Base-by-base conservation (phyloP, 1,140 invertebrate genomes). In the Drosophila sechellia region DNA sequence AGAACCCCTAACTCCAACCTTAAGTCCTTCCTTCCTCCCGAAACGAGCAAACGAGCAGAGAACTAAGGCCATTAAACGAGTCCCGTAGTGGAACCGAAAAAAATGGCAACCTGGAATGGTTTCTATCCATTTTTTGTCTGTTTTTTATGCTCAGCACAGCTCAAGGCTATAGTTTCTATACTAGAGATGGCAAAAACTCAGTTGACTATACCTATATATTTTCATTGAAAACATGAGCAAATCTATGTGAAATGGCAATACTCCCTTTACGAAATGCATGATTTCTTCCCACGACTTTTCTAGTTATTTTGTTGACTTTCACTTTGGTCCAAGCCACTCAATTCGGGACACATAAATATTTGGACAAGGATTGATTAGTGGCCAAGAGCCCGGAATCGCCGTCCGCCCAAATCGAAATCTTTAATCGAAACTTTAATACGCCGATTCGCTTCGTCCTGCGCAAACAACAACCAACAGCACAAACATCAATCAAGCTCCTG, bases 381-480 rank as follows among this genome's bases (percentile, higher is more conserved):
- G 64, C 64, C 42, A 49, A 85, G 58, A 85, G 65, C 73, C 66
- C 83, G 79, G 79, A 87, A 89, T 87, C 72, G 75, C 65, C 72
- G 61, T 61, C 75, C 66, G 65, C 61, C 58, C 66, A 69, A 83
- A 72, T 70, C 68, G 50, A 70, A 70, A 70, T 70, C 79, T 87
- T 86, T 86, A 89, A 89, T 89, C 84, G 83, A 77, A 83, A 83
- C 86, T 83, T 87, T 81, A 87, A 87, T 78, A 59, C 50, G 54
- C 60, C 72, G 64, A 49, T 20, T 64, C 64, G 37, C 17, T 34
- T 12, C 25, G 17, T 40, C 13, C 58, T 54, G 3, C 42, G 45
- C 84, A 87, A 87, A 89, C 84, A 89, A 79, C 83, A 87, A 83
- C 83, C 79, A 84, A 76, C 75, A 89, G 84, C 79, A 89, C 83